Percentiles rank a stretch among this genome's conserved stretches.
Conservation (phyloP, 1,140 invertebrate genomes). For the Dendrolimus kikuchii region DNA sequence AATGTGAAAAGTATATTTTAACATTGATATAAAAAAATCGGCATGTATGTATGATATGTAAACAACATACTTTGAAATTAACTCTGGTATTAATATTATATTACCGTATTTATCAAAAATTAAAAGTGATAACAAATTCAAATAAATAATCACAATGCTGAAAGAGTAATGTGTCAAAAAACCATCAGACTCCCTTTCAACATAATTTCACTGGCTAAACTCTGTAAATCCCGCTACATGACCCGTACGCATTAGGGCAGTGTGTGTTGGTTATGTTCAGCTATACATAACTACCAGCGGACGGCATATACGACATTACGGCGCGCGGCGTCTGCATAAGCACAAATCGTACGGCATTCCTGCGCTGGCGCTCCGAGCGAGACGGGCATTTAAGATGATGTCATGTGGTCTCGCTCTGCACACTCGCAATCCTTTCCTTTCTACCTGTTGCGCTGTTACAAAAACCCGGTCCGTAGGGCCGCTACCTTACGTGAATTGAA, state of each 20-base stretch:
- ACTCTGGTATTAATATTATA: too few species aligned
- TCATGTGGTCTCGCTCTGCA: constrained; percentile 39
- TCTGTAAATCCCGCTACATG: constrained; percentile 66
- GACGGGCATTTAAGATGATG: constrained; percentile 38
- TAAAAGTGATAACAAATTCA: constrained; percentile 5
- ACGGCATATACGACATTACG: constrained; percentile 12
- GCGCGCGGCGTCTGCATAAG: constrained; percentile 43
- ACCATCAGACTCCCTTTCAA: constrained; percentile 69
- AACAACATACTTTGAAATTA: too few species aligned
- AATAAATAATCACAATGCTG: constrained; percentile 7
- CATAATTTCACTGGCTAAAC: constrained; percentile 71
- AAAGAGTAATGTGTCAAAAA: constrained; percentile 45
- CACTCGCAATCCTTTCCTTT: constrained; percentile 67
- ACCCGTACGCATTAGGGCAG: constrained; percentile 70
- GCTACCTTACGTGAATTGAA: constrained; percentile 70
- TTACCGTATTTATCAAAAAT: background rate
- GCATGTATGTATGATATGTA: too few species aligned
- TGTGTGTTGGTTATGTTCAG: constrained; percentile 57
- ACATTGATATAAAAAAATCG: too few species aligned
- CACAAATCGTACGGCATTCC: constrained; percentile 70
- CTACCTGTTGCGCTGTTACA: constrained; percentile 70
- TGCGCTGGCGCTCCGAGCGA: constrained; percentile 45
- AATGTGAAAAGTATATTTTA: too few species aligned
- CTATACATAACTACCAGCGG: constrained; percentile 41
- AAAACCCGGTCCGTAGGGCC: constrained; percentile 68